Evolutionary conservation across 2,113 vertebrate species (phyloP).

Genomic region (Ammodytes dubius): DNA sequence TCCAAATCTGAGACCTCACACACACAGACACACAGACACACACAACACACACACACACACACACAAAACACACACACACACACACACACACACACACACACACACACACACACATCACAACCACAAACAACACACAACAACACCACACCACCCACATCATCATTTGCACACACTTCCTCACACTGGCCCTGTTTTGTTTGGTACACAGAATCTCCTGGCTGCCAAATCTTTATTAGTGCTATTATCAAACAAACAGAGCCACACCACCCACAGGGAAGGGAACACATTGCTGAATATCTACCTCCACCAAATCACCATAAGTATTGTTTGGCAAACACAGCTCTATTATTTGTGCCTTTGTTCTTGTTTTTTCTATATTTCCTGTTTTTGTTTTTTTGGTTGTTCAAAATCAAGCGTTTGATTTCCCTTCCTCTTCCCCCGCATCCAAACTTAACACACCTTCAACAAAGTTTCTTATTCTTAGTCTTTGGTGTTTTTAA

Average conservation of each 20-base stretch:
- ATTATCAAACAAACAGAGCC: constrained; percentile 56
- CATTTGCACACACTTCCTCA: constrained; percentile 2
- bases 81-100: background rate
- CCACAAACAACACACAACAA: no score
- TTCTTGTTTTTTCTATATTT: background rate
- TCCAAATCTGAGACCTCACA: constrained; percentile 62
- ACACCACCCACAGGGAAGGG: constrained; percentile 47
- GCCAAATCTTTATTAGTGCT: constrained; percentile 60
- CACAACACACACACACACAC: no score
- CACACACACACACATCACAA: background rate
- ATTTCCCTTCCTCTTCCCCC: background rate
- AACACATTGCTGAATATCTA: constrained; percentile 28
- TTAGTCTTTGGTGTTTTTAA: constrained; percentile 10
- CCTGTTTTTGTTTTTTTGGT: background rate
- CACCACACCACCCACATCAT: no score
- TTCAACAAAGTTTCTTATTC: background rate
- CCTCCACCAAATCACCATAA: constrained; percentile 18
- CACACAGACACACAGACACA: background rate
- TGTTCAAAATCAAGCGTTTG: constrained; percentile 1
- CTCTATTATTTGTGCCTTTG: constrained; percentile 21
- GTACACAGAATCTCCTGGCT: constrained; percentile 38
- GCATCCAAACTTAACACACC: background rate
- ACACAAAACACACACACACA: no score
- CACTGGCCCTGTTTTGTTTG: constrained; percentile 33
- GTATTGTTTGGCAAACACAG: constrained; percentile 15